Conservation (phyloP, 2,113 vertebrate genomes). For the Cnemophilus loriae region DNA sequence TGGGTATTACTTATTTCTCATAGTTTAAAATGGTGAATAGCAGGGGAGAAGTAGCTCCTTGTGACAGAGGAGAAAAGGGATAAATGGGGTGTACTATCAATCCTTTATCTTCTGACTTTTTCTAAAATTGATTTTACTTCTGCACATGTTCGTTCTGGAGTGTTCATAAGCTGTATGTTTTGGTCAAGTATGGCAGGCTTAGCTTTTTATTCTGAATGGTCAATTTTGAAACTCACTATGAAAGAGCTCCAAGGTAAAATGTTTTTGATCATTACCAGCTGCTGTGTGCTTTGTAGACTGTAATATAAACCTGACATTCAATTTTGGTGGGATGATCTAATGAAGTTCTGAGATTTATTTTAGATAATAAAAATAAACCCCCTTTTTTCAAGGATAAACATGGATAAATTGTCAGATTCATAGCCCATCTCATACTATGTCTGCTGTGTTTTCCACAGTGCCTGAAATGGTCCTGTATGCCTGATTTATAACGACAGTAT, state of each 20-base stretch:
- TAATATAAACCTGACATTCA: neutral
- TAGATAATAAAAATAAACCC: neutral
- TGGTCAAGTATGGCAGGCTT: neutral
- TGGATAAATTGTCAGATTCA: slow-evolving; percentile 1
- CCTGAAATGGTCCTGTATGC: neutral
- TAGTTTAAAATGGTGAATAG: accelerated
- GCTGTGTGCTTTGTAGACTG: neutral
- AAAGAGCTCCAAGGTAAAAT: neutral
- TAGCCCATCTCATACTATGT: neutral
- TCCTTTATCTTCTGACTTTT: neutral
- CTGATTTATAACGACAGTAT: slow-evolving; percentile 39
- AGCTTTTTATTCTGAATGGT: neutral
- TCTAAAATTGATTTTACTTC: neutral
- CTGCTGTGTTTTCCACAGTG: neutral
- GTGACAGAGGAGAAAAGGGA: neutral
- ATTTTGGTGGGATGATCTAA: neutral
- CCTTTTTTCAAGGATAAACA: neutral
- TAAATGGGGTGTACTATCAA: neutral
- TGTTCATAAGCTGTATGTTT: neutral
- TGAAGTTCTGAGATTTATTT: neutral
- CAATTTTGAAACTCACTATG: neutral
- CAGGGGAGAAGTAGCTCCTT: neutral
- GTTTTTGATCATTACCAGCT: neutral
- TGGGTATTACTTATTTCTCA: neutral
- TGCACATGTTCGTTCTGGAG: neutral